Evolutionary conservation across 2,888 invertebrate species (phyloP).

Genomic region (Pristionchus entomophagus): DNA sequence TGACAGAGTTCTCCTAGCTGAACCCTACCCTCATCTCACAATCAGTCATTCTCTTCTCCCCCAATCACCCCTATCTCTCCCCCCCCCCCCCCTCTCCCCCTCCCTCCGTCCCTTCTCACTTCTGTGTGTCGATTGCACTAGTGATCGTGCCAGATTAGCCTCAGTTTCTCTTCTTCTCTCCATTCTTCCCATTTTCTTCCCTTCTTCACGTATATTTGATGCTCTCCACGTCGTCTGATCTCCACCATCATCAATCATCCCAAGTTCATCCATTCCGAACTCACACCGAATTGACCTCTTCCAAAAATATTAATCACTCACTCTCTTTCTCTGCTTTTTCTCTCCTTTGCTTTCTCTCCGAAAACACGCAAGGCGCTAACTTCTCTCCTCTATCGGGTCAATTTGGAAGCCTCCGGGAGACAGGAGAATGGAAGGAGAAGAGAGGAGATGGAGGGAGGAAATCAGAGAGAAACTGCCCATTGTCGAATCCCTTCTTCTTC

Average conservation of each 20-base stretch:
- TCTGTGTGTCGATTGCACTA: constrained; percentile 7
- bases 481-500: neutral
- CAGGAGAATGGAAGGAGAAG: neutral
- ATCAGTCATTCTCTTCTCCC: neutral
- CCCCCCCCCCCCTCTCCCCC: neutral
- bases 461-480: neutral
- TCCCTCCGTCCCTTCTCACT: neutral
- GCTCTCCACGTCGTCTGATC: neutral
- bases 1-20: neutral
- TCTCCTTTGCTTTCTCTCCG: neutral
- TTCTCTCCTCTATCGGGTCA: constrained; percentile 2
- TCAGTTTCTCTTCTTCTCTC: neutral
- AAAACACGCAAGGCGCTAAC: constrained; percentile 10
- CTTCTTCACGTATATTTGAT: neutral
- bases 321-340: neutral
- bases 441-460: neutral
- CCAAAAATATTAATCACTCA: neutral
- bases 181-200: neutral
- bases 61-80: neutral
- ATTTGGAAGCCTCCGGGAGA: constrained; percentile 7
- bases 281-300: neutral
- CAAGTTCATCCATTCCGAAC: neutral
- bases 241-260: neutral
- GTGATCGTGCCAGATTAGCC: neutral
- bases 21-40: neutral